A percentile compares a stretch with the other conserved stretches of the same genome.
Conservation (phyloP, 2,797 vertebrate species). For the Gastrophryne carolinensis region DNA sequence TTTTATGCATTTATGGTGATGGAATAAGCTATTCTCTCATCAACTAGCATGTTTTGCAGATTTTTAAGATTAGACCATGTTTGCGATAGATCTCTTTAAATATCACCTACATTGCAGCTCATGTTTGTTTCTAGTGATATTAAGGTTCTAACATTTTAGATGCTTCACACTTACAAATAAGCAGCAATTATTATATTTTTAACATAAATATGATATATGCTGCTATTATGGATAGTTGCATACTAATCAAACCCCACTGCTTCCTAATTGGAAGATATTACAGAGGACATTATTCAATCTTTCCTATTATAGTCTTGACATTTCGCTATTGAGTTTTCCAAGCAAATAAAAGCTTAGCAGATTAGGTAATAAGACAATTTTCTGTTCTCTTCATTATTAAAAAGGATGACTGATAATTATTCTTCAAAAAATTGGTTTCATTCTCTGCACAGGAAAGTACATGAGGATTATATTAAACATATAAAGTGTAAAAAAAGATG, state of each 20-base stretch:
- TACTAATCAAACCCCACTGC: conserved; percentile 14
- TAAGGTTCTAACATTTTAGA: background rate
- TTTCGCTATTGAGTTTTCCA: conserved; percentile 30
- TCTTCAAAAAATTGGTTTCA: conserved; percentile 30
- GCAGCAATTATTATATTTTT: conserved; percentile 4
- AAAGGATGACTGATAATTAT: conserved; percentile 25
- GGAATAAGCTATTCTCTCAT: too few species aligned
- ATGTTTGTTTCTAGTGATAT: background rate
- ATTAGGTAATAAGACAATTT: conserved; percentile 32
- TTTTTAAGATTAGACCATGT: too few species aligned
- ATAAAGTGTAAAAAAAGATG: background rate
- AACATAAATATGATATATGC: conserved; percentile 11
- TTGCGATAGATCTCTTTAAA: too few species aligned
- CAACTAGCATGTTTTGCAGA: too few species aligned
- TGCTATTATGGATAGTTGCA: conserved; percentile 20
- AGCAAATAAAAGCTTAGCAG: conserved; percentile 33
- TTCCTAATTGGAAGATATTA: conserved; percentile 32
- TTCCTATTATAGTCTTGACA: conserved; percentile 34
- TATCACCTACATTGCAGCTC: background rate
- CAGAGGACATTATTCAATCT: conserved; percentile 17
- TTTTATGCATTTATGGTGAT: too few species aligned
- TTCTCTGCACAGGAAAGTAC: conserved; percentile 7
- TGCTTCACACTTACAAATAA: conserved; percentile 17
- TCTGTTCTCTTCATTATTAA: conserved; percentile 14
- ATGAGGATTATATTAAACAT: conserved; percentile 1